Evolutionary conservation across 2,797 vertebrate genomes (phyloP).

Genomic region (Leuciscus waleckii): DNA sequence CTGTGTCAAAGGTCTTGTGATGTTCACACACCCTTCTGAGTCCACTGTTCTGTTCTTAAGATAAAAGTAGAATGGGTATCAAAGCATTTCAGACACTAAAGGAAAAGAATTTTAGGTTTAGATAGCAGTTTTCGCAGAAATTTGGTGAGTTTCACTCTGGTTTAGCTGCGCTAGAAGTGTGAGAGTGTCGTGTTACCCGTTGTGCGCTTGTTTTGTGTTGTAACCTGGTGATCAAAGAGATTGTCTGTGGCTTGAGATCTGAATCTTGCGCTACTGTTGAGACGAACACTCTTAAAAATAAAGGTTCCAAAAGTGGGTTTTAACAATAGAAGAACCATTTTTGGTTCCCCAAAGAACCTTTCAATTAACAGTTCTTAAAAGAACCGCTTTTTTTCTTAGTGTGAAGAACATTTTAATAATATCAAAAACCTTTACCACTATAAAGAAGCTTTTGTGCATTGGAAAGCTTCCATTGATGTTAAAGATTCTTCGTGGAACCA

Average conservation of each 20-base stretch:
- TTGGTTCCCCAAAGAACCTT: not conserved
- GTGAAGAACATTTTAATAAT: not conserved
- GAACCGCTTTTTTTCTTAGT: not conserved
- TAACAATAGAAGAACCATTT: not conserved
- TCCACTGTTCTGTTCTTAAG: not conserved
- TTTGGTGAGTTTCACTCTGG: not conserved
- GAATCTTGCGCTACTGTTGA: not conserved
- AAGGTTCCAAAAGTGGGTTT: not conserved
- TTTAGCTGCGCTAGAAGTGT: not conserved
- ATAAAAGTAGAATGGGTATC: constrained; percentile 11
- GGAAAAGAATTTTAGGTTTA: not conserved
- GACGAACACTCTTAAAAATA: not conserved
- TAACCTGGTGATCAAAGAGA: constrained; percentile 27
- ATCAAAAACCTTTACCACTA: not conserved
- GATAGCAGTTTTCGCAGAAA: not conserved
- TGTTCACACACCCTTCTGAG: not conserved
- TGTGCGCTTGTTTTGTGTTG: constrained; percentile 4
- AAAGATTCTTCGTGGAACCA: not conserved
- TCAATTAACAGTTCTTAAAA: not conserved
- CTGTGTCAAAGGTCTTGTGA: not conserved
- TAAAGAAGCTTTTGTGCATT: not conserved
- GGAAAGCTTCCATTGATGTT: not conserved
- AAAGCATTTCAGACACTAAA: constrained; percentile 13
- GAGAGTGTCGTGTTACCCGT: constrained; percentile 3
- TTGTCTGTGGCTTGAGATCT: not conserved